phyloP scores from a whole-genome alignment of 2,113 vertebrate species.

The Gymnocephalus cernua region DNA sequence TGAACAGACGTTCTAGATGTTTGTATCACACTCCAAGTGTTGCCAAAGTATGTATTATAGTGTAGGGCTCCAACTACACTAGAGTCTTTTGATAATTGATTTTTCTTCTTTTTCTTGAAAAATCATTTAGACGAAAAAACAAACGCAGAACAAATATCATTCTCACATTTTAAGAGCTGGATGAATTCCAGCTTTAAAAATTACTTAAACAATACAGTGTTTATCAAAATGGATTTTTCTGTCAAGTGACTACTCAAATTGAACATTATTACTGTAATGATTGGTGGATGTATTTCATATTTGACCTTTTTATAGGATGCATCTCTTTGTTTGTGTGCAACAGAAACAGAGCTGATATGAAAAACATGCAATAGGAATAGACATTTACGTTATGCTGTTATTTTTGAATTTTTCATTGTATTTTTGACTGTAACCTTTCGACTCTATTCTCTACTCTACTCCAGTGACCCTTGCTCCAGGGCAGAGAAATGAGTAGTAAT shows the following conservation, averaged over 20 bases:
- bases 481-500: slow-evolving; percentile 65
- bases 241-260: not conserved
- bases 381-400: not conserved
- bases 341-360: not conserved
- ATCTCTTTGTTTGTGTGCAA: not conserved
- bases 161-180: not conserved
- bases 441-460: slow-evolving; percentile 10
- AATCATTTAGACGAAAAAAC: not conserved
- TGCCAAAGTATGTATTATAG: not conserved
- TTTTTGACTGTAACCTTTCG: not conserved
- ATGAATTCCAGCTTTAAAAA: not conserved
- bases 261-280: not conserved
- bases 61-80: not conserved
- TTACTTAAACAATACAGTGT: not conserved
- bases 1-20: not conserved
- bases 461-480: slow-evolving; percentile 40
- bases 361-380: not conserved
- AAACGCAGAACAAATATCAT: not conserved
- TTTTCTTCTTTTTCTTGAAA: not conserved
- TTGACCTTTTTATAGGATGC: not conserved
- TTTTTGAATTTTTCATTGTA: not conserved
- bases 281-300: not conserved
- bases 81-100: not conserved
- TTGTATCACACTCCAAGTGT: not conserved
- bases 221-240: not conserved